These are phyloP conservation scores for Pipistrellus pygmaeus DNA, from an alignment of 2,797 vertebrate species.

Conservation along the genomic window DNA sequence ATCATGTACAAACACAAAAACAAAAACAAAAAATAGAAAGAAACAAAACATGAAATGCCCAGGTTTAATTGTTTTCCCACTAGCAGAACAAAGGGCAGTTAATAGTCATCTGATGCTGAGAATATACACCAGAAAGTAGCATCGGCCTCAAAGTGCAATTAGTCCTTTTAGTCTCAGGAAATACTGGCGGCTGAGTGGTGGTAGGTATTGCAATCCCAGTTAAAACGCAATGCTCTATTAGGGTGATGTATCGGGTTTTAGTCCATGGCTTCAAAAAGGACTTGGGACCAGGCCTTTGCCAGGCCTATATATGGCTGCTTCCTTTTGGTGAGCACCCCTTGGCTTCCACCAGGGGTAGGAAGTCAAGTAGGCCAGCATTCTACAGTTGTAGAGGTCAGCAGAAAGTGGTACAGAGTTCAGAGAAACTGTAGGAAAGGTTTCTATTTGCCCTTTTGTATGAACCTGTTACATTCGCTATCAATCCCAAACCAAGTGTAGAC, in stretches of 20 bases:
- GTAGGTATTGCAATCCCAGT: not conserved
- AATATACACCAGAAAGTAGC: conserved; percentile 76
- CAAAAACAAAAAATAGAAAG: not conserved
- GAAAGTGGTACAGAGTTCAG: conserved; percentile 37
- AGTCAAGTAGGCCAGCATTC: conserved; percentile 62
- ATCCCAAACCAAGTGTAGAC: conserved; percentile 80
- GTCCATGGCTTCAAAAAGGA: conserved; percentile 80
- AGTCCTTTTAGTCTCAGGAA: conserved; percentile 74
- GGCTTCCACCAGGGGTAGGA: conserved; percentile 59
- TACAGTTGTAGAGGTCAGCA: conserved; percentile 56
- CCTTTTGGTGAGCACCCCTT: conserved; percentile 76
- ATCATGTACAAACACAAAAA: conserved; percentile 57
- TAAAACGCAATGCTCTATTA: conserved; percentile 35
- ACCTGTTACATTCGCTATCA: conserved; percentile 44
- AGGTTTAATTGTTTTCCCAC: conserved; percentile 50
- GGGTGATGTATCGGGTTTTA: conserved; percentile 47
- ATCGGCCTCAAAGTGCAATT: conserved; percentile 69
- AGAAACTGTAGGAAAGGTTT: conserved; percentile 67
- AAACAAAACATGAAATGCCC: conserved; percentile 32
- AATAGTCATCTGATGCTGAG: conserved; percentile 71
- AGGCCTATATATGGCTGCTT: conserved; percentile 79
- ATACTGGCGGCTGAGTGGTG: conserved; percentile 46
- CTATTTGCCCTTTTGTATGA: conserved; percentile 64
- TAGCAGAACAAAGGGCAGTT: conserved; percentile 59
- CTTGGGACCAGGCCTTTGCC: conserved; percentile 67